These are phyloP conservation scores for Anolis carolinensis DNA, from an alignment of 2,113 vertebrate genomes.

Conservation along the genomic window DNA sequence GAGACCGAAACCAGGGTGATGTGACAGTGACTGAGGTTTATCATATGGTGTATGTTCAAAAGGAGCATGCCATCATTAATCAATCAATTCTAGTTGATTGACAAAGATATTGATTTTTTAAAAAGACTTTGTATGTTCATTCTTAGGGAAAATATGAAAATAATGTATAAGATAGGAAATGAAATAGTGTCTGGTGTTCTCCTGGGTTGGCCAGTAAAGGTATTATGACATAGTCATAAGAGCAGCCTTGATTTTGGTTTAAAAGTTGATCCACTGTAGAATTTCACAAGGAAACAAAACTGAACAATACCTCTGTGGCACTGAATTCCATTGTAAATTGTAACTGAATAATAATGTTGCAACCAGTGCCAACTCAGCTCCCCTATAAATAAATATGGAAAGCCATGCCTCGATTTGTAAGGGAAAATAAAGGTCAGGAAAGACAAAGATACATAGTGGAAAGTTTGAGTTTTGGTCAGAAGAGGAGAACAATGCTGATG, in stretches of 20 bases:
- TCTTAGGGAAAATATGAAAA: not conserved
- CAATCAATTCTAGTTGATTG: not conserved
- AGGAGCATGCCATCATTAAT: not conserved
- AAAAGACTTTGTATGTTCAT: not conserved
- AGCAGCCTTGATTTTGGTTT: not conserved
- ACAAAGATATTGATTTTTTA: not conserved
- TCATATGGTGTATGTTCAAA: not conserved
- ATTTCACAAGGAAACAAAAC: not conserved
- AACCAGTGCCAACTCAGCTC: not conserved
- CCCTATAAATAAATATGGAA: not conserved
- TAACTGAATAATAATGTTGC: not conserved
- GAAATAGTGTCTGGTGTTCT: not conserved
- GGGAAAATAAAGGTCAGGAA: not conserved
- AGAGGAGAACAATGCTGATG: not conserved
- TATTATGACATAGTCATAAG: not conserved
- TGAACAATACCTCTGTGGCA: too few species aligned
- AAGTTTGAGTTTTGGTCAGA: not conserved
- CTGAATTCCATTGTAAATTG: not conserved
- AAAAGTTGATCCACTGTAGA: not conserved
- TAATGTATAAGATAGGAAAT: not conserved
- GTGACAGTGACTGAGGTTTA: not conserved
- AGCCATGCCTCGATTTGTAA: not conserved
- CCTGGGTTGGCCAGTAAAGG: not conserved
- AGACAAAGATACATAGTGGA: not conserved
- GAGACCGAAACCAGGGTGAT: too few species aligned